phyloP scores from a whole-genome alignment of 1,140 invertebrate genomes.

The Macrostomum lignano region DNA sequence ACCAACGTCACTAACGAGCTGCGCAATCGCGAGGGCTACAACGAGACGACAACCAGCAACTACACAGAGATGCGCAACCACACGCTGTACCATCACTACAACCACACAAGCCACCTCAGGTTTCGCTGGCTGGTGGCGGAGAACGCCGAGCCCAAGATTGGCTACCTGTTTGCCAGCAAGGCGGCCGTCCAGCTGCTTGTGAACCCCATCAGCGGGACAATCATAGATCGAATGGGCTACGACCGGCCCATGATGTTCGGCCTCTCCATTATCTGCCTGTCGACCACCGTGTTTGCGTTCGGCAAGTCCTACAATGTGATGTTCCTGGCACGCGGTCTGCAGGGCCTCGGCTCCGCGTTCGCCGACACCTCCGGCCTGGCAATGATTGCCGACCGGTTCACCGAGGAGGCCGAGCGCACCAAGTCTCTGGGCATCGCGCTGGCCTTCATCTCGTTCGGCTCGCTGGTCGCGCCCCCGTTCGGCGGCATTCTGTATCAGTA shows the following conservation, averaged over 20 bases:
- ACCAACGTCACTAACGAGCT: no score
- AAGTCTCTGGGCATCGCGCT: slow-evolving; percentile 83
- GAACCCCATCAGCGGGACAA: slow-evolving; percentile 83
- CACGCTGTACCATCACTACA: no score
- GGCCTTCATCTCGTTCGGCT: slow-evolving; percentile 95
- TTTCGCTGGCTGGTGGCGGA: no score
- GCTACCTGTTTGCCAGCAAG: slow-evolving; percentile 85
- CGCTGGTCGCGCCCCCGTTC: slow-evolving; percentile 95
- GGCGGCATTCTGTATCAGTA: slow-evolving; percentile 86
- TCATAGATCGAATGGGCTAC: slow-evolving; percentile 93
- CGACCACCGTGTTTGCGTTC: slow-evolving; percentile 88
- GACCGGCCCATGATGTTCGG: slow-evolving; percentile 98
- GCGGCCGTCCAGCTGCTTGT: slow-evolving; percentile 90
- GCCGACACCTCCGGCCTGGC: slow-evolving; percentile 88
- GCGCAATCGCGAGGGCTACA: no score
- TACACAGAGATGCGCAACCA: no score
- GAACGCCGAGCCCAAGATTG: slow-evolving; percentile 76
- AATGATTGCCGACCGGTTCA: slow-evolving; percentile 96
- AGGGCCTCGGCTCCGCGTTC: slow-evolving; percentile 93
- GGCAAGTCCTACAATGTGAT: slow-evolving; percentile 70
- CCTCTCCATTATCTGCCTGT: slow-evolving; percentile 81
- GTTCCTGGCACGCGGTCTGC: slow-evolving; percentile 82
- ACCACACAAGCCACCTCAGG: no score
- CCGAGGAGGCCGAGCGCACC: slow-evolving; percentile 69
- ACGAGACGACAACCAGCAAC: no score